Evolutionary conservation across 2,888 invertebrate species (phyloP).

Genomic region (Pseudeuparius sepicola): DNA sequence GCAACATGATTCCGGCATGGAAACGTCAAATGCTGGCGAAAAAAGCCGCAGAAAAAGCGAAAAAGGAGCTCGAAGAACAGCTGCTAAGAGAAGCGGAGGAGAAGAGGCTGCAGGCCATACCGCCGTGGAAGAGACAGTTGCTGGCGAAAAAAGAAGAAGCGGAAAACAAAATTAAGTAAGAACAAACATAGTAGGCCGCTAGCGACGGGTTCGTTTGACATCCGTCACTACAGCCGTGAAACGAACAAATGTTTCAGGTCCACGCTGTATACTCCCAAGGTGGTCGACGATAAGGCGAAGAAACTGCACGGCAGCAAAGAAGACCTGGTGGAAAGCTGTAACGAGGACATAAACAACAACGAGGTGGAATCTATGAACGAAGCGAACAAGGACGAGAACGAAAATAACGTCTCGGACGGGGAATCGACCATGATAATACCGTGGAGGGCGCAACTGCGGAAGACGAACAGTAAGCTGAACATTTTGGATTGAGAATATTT

Average conservation of each 20-base stretch:
- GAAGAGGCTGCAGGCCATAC: slow-evolving; percentile 75
- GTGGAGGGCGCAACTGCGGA: slow-evolving; percentile 80
- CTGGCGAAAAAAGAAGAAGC: slow-evolving; percentile 71
- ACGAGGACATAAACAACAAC: slow-evolving; percentile 33
- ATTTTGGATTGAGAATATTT: slow-evolving; percentile 64
- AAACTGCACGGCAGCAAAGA: slow-evolving; percentile 35
- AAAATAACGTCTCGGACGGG: slow-evolving; percentile 36
- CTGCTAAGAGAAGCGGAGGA: slow-evolving; percentile 76
- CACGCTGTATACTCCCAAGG: slow-evolving; percentile 61
- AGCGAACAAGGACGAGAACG: slow-evolving; percentile 31
- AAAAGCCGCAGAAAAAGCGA: slow-evolving; percentile 87
- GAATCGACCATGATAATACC: slow-evolving; percentile 65
- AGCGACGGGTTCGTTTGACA: not conserved
- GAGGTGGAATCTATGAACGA: slow-evolving; percentile 40
- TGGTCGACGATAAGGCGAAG: slow-evolving; percentile 47
- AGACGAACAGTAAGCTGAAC: slow-evolving; percentile 83
- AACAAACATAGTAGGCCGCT: not conserved
- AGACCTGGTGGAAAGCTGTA: slow-evolving; percentile 28
- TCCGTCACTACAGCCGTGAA: not conserved
- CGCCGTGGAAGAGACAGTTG: slow-evolving; percentile 89
- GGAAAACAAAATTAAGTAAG: slow-evolving; percentile 65
- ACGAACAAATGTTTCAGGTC: slow-evolving; percentile 42
- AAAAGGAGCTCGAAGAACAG: slow-evolving; percentile 81
- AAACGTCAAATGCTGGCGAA: slow-evolving; percentile 92
- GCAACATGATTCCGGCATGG: slow-evolving; percentile 88